These are phyloP conservation scores for Synergus gifuensis DNA, from an alignment of 2,888 invertebrate genomes.

Conservation along the genomic window DNA sequence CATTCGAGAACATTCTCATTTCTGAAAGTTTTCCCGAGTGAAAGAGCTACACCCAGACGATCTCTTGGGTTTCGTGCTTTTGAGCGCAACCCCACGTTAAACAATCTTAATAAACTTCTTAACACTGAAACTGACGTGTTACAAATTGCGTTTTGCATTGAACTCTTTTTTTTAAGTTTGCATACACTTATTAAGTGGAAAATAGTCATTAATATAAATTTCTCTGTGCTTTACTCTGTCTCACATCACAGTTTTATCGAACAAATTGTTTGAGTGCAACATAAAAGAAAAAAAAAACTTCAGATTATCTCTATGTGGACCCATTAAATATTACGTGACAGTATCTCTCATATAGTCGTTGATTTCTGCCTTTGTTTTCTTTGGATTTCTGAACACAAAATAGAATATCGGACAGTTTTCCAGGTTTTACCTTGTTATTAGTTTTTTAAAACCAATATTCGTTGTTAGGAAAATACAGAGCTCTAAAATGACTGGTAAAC, in stretches of 20 bases:
- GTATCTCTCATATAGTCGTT: neutral
- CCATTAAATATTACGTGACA: neutral
- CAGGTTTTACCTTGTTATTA: neutral
- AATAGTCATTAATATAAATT: too few relatives aligned
- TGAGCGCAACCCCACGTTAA: neutral
- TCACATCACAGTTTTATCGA: too few relatives aligned
- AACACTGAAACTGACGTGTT: neutral
- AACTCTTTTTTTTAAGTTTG: too few relatives aligned
- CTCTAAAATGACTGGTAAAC: conserved; percentile 8
- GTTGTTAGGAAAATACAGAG: conserved; percentile 10
- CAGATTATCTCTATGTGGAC: neutral
- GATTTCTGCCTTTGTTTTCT: conserved; percentile 5
- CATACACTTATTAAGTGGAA: too few relatives aligned
- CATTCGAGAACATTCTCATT: conserved; percentile 56
- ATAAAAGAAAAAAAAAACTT: neutral
- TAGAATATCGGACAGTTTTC: conserved; percentile 3
- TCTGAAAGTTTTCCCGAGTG: conserved; percentile 57
- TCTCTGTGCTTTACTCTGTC: too few relatives aligned
- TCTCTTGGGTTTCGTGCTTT: conserved; percentile 19
- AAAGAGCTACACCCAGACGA: conserved; percentile 40
- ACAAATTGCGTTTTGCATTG: too few relatives aligned
- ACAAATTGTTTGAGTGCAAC: too few relatives aligned
- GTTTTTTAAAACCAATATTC: conserved; percentile 3
- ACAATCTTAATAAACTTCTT: conserved; percentile 18
- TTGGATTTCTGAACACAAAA: neutral